Conservation (phyloP, 2,113 vertebrate species). For the Motacilla alba region DNA sequence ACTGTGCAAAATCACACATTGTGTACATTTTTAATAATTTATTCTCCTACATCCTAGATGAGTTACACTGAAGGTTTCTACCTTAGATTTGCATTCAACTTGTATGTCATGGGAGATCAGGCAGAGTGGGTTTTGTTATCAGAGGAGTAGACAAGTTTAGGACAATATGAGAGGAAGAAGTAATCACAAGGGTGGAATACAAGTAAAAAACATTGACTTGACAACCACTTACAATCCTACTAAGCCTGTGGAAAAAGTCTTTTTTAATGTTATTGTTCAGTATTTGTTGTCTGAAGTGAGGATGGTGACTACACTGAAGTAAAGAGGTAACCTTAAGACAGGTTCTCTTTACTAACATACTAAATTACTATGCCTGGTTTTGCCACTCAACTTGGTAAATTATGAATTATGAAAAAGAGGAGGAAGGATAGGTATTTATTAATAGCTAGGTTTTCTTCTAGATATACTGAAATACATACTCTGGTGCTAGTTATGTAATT, state of each 20-base stretch:
- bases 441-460: background rate
- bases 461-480: background rate
- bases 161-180: background rate
- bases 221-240: background rate
- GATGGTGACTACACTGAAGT: background rate
- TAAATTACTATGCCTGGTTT: background rate
- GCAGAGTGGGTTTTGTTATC: background rate
- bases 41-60: background rate
- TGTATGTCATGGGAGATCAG: background rate
- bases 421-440: background rate
- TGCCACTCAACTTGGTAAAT: background rate
- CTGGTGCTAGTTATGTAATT: background rate
- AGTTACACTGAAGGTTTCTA: background rate
- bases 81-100: background rate
- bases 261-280: background rate
- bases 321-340: background rate
- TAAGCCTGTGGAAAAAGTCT: accelerated
- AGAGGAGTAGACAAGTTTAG: background rate
- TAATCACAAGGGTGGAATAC: background rate
- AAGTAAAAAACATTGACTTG: background rate
- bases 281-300: background rate
- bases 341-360: background rate
- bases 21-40: background rate
- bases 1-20: background rate
- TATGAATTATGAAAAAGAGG: background rate